phyloP scores from a whole-genome alignment of 2,797 vertebrate species.

The Cephalopachus bancanus region DNA sequence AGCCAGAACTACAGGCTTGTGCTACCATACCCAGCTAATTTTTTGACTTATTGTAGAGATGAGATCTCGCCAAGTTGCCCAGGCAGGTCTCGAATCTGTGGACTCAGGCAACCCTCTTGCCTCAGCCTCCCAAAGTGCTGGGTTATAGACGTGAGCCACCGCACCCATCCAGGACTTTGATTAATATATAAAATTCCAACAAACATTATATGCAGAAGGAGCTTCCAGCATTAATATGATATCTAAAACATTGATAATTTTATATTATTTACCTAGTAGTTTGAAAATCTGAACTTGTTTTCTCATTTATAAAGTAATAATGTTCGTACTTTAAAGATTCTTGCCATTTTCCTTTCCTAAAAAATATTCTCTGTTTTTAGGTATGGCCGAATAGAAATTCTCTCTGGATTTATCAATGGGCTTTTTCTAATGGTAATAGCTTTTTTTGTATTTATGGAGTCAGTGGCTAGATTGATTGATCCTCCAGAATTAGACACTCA shows the following conservation, averaged over 20 bases:
- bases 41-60: no score
- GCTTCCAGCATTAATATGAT: background rate
- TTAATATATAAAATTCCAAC: slow-evolving; percentile 54
- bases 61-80: no score
- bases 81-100: no score
- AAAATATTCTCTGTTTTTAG: slow-evolving; percentile 87
- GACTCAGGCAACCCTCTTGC: no score
- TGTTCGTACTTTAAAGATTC: slow-evolving; percentile 60
- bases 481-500: slow-evolving; percentile 99
- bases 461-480: slow-evolving; percentile 96
- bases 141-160: no score
- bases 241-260: slow-evolving; percentile 49
- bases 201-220: background rate
- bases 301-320: slow-evolving; percentile 19
- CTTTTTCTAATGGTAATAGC: slow-evolving; percentile 99
- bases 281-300: slow-evolving; percentile 61
- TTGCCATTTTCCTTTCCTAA: slow-evolving; percentile 70
- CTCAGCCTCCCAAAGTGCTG: no score
- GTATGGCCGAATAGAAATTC: slow-evolving; percentile 97
- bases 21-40: no score
- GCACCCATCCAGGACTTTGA: background rate
- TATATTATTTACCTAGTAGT: slow-evolving; percentile 51
- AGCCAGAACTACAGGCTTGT: no score
- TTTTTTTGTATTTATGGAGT: slow-evolving; percentile 98
- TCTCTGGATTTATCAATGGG: slow-evolving; percentile 99